A percentile compares a stretch with the other conserved stretches of the same genome.
Conservation (phyloP, 2,113 vertebrate species). For the Irena cyanogastra region DNA sequence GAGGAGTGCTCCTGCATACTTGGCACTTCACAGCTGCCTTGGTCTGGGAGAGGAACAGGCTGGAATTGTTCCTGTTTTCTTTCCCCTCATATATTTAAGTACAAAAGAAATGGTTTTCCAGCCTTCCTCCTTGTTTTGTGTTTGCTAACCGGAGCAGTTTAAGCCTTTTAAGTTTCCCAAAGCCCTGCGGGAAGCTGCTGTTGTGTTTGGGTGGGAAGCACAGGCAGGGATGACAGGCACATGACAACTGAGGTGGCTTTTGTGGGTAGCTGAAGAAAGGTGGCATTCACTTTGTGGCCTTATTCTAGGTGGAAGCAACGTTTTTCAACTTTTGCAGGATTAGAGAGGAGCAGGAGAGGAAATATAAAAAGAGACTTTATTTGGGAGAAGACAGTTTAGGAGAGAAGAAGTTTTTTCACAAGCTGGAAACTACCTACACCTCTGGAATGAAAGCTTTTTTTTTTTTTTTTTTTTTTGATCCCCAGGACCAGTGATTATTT, state of each 20-base stretch:
- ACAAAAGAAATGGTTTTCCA: background rate
- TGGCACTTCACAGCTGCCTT: background rate
- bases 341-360: background rate
- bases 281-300: background rate
- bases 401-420: background rate
- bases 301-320: background rate
- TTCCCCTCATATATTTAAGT: background rate
- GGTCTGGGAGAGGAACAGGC: background rate
- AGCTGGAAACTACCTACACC: fast-evolving
- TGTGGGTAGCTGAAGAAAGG: background rate
- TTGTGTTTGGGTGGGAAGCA: slow-evolving; percentile 1
- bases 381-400: background rate
- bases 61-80: background rate
- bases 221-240: background rate
- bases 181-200: background rate
- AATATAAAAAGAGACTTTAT: background rate
- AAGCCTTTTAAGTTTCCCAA: background rate
- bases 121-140: slow-evolving; percentile 15
- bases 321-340: background rate
- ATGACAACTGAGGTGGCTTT: background rate
- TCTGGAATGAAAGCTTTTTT: background rate
- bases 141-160: slow-evolving; percentile 50
- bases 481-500: background rate
- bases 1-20: background rate
- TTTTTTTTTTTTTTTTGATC: background rate